A percentile compares a stretch with the other conserved stretches of the same genome.
Conservation (phyloP, 2,113 vertebrate species). For the Festucalex cinctus region DNA sequence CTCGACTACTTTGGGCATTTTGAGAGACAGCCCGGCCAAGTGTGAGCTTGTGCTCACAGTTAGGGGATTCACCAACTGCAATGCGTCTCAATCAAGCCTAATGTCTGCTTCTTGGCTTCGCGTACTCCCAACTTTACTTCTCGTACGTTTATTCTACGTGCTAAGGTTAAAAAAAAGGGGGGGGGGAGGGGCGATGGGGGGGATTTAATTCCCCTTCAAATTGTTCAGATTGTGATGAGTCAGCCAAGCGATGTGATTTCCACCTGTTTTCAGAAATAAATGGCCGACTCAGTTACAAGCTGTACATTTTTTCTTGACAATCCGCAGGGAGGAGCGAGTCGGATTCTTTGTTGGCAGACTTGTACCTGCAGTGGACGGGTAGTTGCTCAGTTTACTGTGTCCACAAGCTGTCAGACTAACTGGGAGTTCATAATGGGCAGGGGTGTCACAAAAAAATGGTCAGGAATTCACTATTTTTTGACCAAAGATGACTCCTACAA, state of each 20-base stretch:
- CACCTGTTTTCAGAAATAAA: conserved; percentile 49
- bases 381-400: conserved; percentile 53
- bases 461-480: conserved; percentile 18
- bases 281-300: conserved; percentile 58
- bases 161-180: conserved; percentile 1
- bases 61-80: conserved; percentile 56
- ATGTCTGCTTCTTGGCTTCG: conserved; percentile 41
- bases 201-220: conserved; percentile 60
- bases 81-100: conserved; percentile 70
- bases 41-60: conserved; percentile 67
- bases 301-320: conserved; percentile 62
- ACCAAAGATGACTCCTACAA: conserved; percentile 5
- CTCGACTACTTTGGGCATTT: conserved; percentile 67
- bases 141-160: conserved; percentile 29
- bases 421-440: conserved; percentile 47
- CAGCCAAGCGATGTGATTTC: conserved; percentile 62
- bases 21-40: conserved; percentile 71
- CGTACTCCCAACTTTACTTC: conserved; percentile 29
- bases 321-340: conserved; percentile 40
- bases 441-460: conserved; percentile 29
- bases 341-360: conserved; percentile 50
- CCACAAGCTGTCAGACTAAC: conserved; percentile 55
- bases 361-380: conserved; percentile 51
- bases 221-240: conserved; percentile 71
- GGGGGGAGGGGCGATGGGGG: conserved; percentile 32